phyloP scores from a whole-genome alignment of 2,797 vertebrate genomes.

The Hafferia zeledoni region DNA sequence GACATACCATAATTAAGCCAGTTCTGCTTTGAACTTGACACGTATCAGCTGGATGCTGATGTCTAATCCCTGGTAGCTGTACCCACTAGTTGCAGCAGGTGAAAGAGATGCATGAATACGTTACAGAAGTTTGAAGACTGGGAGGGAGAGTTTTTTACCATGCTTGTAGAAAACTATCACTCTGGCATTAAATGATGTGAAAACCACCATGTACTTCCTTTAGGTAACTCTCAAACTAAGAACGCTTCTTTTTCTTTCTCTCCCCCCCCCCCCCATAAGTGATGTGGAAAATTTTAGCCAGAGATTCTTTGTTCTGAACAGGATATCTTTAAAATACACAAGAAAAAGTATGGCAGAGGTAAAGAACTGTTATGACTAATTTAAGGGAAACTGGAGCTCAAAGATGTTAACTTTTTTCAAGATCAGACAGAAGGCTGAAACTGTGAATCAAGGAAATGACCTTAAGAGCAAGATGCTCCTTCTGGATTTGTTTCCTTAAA shows the following conservation, averaged over 20 bases:
- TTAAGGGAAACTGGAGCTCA: constrained; percentile 3
- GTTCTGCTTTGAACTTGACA: constrained; percentile 7
- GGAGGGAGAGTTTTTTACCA: not conserved
- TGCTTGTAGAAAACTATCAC: not conserved
- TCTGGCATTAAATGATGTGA: not conserved
- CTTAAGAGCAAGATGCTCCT: constrained; percentile 13
- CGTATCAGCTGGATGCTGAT: not conserved
- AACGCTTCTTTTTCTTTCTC: not conserved
- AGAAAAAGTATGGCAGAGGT: not conserved
- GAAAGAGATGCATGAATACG: not conserved
- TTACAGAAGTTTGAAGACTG: not conserved
- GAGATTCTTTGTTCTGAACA: not conserved
- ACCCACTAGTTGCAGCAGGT: not conserved
- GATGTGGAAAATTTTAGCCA: not conserved
- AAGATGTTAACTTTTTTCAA: not conserved
- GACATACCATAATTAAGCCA: not conserved
- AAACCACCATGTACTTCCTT: not conserved
- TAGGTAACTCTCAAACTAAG: not conserved
- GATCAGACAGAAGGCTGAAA: not conserved
- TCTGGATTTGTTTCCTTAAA: constrained; percentile 35
- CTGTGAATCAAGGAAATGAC: not conserved
- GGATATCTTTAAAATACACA: not conserved
- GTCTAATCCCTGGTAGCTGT: not conserved
- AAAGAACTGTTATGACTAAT: constrained; percentile 13
- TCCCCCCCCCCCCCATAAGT: not conserved